Percentiles rank a stretch among this genome's conserved stretches.
Evolutionary conservation across 2,113 vertebrate genomes (phyloP).

Genomic region (Leucopternis melanops): DNA sequence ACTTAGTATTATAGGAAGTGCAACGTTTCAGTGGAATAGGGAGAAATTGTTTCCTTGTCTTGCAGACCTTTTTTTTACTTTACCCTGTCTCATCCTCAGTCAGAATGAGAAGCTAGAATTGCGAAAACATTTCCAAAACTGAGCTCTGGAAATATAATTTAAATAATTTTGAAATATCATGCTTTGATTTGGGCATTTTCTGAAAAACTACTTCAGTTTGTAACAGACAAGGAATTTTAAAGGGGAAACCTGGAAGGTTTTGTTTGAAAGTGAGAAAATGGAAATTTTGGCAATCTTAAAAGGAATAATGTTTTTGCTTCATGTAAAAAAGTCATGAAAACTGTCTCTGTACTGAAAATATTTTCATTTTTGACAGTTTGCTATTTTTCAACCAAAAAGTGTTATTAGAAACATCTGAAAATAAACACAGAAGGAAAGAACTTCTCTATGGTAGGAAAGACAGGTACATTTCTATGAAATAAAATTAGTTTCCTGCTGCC

Average conservation of each 20-base stretch:
- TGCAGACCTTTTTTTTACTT: neutral
- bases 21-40: neutral
- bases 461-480: slow-evolving; percentile 9
- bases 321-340: slow-evolving; percentile 1
- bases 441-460: neutral
- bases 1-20: neutral
- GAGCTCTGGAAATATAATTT: neutral
- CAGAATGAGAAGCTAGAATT: neutral
- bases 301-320: slow-evolving; percentile 21
- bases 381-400: slow-evolving; percentile 35
- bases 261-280: slow-evolving; percentile 52
- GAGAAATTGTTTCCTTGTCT: neutral
- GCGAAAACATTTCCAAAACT: neutral
- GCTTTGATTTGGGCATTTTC: slow-evolving; percentile 40
- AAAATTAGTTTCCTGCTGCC: neutral
- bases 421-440: slow-evolving; percentile 19
- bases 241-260: slow-evolving; percentile 31
- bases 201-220: neutral
- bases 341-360: slow-evolving; percentile 48
- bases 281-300: slow-evolving; percentile 54
- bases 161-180: slow-evolving; percentile 20
- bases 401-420: slow-evolving; percentile 48
- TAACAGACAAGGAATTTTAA: slow-evolving; percentile 31
- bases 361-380: slow-evolving; percentile 48
- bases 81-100: neutral